Evolutionary conservation across 2,797 vertebrate species (phyloP).

Genomic region (Adelosebastes latens): DNA sequence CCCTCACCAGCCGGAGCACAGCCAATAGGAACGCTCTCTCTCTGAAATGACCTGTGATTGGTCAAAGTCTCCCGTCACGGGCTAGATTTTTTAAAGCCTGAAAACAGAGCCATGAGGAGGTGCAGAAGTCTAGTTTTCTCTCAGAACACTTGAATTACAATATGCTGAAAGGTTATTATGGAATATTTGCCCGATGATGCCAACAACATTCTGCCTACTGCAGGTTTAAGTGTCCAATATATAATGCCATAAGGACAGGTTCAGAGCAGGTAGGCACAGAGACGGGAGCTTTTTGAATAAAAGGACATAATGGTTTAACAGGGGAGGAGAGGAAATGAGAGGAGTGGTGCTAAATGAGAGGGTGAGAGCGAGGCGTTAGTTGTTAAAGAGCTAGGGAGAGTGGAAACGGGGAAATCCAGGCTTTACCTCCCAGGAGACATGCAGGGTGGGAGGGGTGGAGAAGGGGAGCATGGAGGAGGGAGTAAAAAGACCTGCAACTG

Average conservation of each 20-base stretch:
- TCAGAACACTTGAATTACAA: no score
- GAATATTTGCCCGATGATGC: accelerated
- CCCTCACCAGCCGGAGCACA: no score
- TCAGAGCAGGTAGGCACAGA: constrained; percentile 29
- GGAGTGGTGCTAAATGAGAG: constrained; percentile 76
- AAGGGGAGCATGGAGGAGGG: neutral
- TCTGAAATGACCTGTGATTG: no score
- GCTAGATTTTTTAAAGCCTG: no score
- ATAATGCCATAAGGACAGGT: neutral
- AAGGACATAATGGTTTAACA: constrained; percentile 67
- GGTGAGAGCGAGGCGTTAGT: constrained; percentile 63
- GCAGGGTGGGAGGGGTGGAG: constrained; percentile 7
- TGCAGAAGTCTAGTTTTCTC: no score
- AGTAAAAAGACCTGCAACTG: constrained; percentile 16
- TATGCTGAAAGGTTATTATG: no score
- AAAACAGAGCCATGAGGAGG: no score
- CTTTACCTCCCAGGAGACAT: constrained; percentile 79
- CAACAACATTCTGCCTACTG: no score
- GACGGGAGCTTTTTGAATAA: constrained; percentile 47
- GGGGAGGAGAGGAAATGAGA: constrained; percentile 74
- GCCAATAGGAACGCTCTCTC: no score
- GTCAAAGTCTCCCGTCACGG: no score
- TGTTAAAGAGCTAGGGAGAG: constrained; percentile 76
- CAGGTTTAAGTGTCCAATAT: neutral
- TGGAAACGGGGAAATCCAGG: constrained; percentile 82